A percentile compares a stretch with the other conserved stretches of the same genome.
These are phyloP conservation scores for Latrodectus elegans DNA, from an alignment of 2,888 invertebrate species.

Conservation along the genomic window DNA sequence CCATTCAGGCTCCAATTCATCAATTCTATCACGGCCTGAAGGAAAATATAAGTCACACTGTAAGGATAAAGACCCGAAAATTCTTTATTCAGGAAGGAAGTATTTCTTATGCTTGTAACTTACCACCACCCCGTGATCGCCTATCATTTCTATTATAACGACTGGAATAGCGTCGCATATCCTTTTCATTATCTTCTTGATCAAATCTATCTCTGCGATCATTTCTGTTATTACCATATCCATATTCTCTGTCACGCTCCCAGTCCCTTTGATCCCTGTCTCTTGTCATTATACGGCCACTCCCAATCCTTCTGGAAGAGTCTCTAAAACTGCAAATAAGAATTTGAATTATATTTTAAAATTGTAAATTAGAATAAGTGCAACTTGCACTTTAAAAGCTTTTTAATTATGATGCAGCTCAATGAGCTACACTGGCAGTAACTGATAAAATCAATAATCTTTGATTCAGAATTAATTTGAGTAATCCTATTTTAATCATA, in stretches of 20 bases:
- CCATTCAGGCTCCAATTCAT: constrained; percentile 88
- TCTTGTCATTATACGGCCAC: constrained; percentile 86
- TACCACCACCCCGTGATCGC: constrained; percentile 39
- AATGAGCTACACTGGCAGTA: too few species aligned
- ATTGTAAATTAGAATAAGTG: not conserved
- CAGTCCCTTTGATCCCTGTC: constrained; percentile 77
- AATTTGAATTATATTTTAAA: not conserved
- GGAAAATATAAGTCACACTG: not conserved
- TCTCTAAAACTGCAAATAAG: constrained; percentile 66
- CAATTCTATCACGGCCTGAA: constrained; percentile 64
- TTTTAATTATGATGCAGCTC: too few species aligned
- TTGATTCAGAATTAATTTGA: too few species aligned
- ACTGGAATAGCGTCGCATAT: constrained; percentile 53
- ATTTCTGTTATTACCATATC: constrained; percentile 70
- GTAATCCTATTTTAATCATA: too few species aligned
- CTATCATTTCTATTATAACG: constrained; percentile 56
- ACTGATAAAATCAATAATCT: too few species aligned
- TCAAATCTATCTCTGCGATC: constrained; percentile 71
- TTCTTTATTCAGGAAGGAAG: not conserved
- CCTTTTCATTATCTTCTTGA: constrained; percentile 68
- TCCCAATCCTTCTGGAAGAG: constrained; percentile 82
- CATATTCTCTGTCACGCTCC: constrained; percentile 72
- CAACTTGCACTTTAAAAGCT: too few species aligned
- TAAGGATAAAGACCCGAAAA: too few species aligned
- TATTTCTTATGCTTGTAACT: not conserved